Base-by-base conservation (phyloP, 1,140 invertebrate species). In the Rhyacophila brunnea region DNA sequence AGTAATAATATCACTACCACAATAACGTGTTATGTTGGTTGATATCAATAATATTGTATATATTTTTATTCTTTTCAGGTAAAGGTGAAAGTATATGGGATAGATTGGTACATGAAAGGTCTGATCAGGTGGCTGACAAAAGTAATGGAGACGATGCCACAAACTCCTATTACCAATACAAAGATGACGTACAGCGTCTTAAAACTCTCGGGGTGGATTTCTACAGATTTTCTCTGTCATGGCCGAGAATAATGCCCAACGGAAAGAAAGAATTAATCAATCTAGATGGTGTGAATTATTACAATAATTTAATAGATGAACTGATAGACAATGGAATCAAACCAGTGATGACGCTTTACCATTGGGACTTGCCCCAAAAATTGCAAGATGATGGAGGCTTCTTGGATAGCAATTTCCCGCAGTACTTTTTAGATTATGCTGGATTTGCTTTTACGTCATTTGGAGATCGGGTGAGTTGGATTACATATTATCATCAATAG, bases 341-440 rank as follows among this genome's bases (percentile, higher is more conserved):
- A 38, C 82, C 83, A 2, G 69, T 82, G 52, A 80, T 84, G 10
- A 81, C 82, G 3, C 71, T 85, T 38, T 83, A 79, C 64, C 82
- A 85, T 62, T 83, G 80, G 76, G 84, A 85, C 68, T 67, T 83
- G 53, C 84, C 83, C 0, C 76, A 80, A 50, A 36, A 72, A 2
- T 66, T 86, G 1, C 77, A 84, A 74, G 77, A 83, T 2, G 66
- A 84, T 10, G 86, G 86, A 1, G 84, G 84, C 4, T 86, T 83
- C 83, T 70, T 71, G 0, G 86, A 87, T 68, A 71, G 75, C 1
- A 66, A 76, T 34, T 80, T 86, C 47, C 74, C 80, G 1, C 75
- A 85, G 50, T 83, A 80, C 62, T 81, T 84, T 62, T 75, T 69
- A n/a, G 82, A 85, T 61, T 87, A 83, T 65, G 83, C 85, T 0